Conservation (phyloP, 1,140 invertebrate genomes). For the Anoplolepis gracilipes region DNA sequence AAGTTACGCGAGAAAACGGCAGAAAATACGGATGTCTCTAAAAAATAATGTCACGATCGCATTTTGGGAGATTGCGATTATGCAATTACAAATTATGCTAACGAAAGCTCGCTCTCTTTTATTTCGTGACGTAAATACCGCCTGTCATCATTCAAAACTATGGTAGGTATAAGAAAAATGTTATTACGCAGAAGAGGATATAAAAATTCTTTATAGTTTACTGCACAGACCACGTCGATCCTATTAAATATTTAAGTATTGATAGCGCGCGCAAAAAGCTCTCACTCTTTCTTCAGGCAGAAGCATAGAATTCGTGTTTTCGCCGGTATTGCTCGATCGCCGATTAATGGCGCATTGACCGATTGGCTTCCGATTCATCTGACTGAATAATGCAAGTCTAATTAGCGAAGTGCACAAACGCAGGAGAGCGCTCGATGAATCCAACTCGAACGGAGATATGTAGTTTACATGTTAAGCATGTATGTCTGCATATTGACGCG, state of each 20-base stretch:
- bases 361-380: conserved; percentile 72
- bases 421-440: conserved; percentile 61
- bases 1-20: conserved; percentile 10
- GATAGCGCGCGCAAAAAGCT: not conserved
- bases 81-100: conserved; percentile 3
- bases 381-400: conserved; percentile 76
- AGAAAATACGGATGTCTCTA: conserved; percentile 31
- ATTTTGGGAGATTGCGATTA: conserved; percentile 41
- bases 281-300: not conserved
- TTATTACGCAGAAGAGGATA: conserved; percentile 22
- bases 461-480: conserved; percentile 55
- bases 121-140: conserved; percentile 57
- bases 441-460: conserved; percentile 56
- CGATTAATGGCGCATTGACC: conserved; percentile 62
- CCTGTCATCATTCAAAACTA: conserved; percentile 43
- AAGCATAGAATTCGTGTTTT: conserved; percentile 14
- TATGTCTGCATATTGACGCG: conserved; percentile 46
- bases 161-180: conserved; percentile 11
- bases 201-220: conserved; percentile 67
- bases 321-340: not conserved
- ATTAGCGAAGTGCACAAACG: conserved; percentile 71
- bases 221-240: not conserved
- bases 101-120: conserved; percentile 26
- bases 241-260: conserved; percentile 18
- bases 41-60: conserved; percentile 32